phyloP scores from a whole-genome alignment of 2,113 vertebrate species.

The Callaeas wilsoni region DNA sequence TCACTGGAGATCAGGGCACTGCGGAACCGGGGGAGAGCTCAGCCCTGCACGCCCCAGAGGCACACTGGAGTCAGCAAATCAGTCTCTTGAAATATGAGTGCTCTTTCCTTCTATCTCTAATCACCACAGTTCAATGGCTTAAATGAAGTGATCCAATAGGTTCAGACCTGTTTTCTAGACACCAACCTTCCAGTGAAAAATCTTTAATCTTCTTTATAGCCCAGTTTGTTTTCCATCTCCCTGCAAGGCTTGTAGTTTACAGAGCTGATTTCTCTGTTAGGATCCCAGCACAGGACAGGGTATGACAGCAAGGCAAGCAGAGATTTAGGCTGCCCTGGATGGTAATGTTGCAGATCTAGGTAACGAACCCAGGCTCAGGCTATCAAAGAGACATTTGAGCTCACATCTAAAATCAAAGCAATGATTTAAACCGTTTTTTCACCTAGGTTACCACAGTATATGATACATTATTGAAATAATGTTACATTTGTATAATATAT shows the following conservation, averaged over 20 bases:
- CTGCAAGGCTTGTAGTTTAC: background rate
- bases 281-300: background rate
- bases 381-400: background rate
- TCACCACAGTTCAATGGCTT: background rate
- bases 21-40: background rate
- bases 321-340: background rate
- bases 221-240: background rate
- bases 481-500: background rate
- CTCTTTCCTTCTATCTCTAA: background rate
- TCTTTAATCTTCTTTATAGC: background rate
- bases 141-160: constrained; percentile 3
- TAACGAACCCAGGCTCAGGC: background rate
- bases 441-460: background rate
- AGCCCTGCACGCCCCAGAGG: background rate
- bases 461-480: background rate
- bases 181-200: background rate
- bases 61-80: background rate
- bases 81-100: background rate
- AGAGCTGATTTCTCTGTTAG: background rate
- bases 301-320: background rate
- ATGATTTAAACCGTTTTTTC: background rate
- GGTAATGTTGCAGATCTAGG: background rate
- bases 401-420: background rate
- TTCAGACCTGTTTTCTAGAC: background rate
- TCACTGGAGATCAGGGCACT: background rate